Evolutionary conservation across 2,888 invertebrate species (phyloP), one percentile per base, ranked within the genome.

Genomic region (Sphaerophoria rueppellii): DNA sequence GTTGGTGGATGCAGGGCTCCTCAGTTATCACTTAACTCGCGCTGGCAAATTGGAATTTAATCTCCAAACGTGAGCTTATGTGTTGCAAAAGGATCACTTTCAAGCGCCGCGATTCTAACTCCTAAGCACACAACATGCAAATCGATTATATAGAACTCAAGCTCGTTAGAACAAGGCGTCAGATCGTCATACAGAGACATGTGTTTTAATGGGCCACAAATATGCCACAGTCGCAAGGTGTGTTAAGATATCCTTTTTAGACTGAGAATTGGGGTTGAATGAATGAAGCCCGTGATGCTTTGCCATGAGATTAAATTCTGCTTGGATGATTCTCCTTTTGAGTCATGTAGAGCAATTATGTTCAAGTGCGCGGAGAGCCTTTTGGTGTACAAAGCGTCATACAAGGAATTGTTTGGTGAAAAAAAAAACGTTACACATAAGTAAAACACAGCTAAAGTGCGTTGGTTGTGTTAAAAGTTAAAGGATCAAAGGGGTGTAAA

Each of bases 171-270:
- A 35, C n/a, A 67, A 9, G 46, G 46, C 4, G 34, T 14, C 35
- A 16, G 50, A 69, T 79, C 0, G 0, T 46, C n/a, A 46, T 2
- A 79, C 24, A 74, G 70, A 67, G 78, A 65, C 82, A 77, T 81
- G 77, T 77, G 85, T 81, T 81, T 85, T 81, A 80, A 85, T 83
- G 85, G 80, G 76, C 81, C 85, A 81, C 85, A 85, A 85, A 85
- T 81, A 85, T 73, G 85, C 85, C 85, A 60, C 85, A 85, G 76
- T 81, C 73, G 70, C 73, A 72, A 76, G 81, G 85, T 77, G 85
- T 65, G 65, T 50, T 50, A 54, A 43, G 69, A 77, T 79, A 77
- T 69, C 77, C 76, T 43, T 85, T 80, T 72, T 65, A 70, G 72
- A 85, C 57, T 50, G 9, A 2, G 32, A 76, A 67, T 60, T 69